phyloP scores from a whole-genome alignment of 1,140 invertebrate genomes.

The Ladona fulva region DNA sequence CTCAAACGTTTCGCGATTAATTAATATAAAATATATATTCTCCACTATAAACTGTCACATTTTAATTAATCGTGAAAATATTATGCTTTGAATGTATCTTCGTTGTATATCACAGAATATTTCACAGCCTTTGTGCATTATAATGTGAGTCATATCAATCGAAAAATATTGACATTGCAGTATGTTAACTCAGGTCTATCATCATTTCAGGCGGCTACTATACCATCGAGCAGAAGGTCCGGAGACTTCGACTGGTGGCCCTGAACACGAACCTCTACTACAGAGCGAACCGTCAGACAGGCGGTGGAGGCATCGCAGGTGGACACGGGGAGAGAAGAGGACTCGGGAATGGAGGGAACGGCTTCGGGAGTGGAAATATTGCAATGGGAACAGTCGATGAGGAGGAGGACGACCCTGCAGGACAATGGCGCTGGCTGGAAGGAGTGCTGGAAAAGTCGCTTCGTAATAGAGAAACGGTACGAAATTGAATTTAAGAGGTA shows the following conservation, averaged over 20 bases:
- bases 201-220: constrained; percentile 70
- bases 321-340: not conserved
- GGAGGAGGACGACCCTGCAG: constrained; percentile 44
- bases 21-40: too few species aligned
- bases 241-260: constrained; percentile 67
- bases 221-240: constrained; percentile 65
- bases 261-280: constrained; percentile 75
- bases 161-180: too few species aligned
- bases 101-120: too few species aligned
- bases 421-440: constrained; percentile 73
- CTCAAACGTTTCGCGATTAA: too few species aligned
- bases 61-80: too few species aligned
- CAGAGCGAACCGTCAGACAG: not conserved
- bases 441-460: constrained; percentile 55
- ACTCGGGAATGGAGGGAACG: not conserved
- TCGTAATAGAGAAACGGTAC: constrained; percentile 66
- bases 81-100: too few species aligned
- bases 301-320: not conserved
- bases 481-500: too few species aligned
- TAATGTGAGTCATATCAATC: too few species aligned
- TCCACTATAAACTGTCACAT: too few species aligned
- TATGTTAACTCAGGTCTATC: too few species aligned
- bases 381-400: constrained; percentile 31
- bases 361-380: not conserved
- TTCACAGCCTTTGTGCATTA: too few species aligned